Evolutionary conservation across 2,888 invertebrate species (phyloP), one percentile per base, ranked within the genome.

Genomic region (Lepetodrilus schrolli): DNA sequence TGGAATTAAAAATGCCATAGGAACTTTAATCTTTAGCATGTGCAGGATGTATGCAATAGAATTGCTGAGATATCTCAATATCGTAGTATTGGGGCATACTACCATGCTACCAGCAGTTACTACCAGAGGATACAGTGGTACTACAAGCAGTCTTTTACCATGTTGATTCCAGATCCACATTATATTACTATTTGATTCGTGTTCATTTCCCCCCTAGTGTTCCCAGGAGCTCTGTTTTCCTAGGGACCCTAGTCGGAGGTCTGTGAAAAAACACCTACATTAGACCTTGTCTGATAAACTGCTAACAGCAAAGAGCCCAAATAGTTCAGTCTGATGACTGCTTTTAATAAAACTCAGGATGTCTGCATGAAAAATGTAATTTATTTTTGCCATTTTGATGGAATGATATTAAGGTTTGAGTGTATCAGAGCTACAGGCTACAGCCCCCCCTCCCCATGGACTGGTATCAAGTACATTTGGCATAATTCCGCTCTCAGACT

Each of bases 341-440:
- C 30, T 30, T 58, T 58, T 58, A 58, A 58, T 58, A 58, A 58
- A 58, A 58, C 58, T 58, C 58, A 58, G 58, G 58, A 58, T 34
- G 58, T 58, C 58, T 58, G 58, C 58, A 58, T 58, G 58, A 58
- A 58, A 30, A 58, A 58, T 23, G 58, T 58, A 58, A 58, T 58
- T 58, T 58, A 30, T 26, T 58, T 58, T 58, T 58, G 58, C 58
- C 58, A 58, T 58, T n/a, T 58, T 58, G 58, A 58, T 58, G 58
- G 34, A 58, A 58, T 58, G 58, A 58, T 58, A 58, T 58, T 58
- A 58, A 58, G 30, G 34, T 58, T 58, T 58, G 58, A 30, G 58
- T 58, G 58, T 58, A 34, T 30, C 30, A 34, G 34, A 58, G 34
- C 43, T 43, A 4, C 34, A 30, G 26, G 30, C 10, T 26, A n/a